Percentiles rank a stretch among this genome's conserved stretches.
phyloP scores from a whole-genome alignment of 2,797 vertebrate species.

The Threskiornis aethiopicus region DNA sequence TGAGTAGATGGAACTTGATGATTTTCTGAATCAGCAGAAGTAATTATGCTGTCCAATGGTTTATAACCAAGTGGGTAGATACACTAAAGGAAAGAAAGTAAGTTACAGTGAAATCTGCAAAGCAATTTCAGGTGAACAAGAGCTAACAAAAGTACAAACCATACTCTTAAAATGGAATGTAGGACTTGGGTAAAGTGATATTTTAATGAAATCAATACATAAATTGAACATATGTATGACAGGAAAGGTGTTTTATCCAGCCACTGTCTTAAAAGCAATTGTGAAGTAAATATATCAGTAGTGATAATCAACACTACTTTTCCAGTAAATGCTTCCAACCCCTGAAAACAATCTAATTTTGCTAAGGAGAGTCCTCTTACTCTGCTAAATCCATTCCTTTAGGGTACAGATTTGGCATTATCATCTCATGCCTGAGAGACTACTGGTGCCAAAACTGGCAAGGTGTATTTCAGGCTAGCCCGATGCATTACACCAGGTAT shows the following conservation, averaged over 20 bases:
- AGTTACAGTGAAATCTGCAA: conserved; percentile 19
- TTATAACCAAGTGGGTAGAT: conserved; percentile 92
- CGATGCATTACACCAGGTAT: not conserved
- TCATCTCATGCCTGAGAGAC: not conserved
- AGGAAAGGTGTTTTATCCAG: not conserved
- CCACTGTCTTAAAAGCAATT: not conserved
- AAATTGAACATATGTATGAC: not conserved
- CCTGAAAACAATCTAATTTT: not conserved
- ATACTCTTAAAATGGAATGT: not conserved
- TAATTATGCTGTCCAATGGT: conserved; percentile 84
- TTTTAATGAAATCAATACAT: not conserved
- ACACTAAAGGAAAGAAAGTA: conserved; percentile 80
- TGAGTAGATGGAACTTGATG: conserved; percentile 22
- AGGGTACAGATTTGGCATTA: not conserved
- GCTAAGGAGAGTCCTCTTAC: not conserved
- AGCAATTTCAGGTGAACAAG: not conserved
- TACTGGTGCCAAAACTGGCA: not conserved
- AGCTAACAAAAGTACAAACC: not conserved
- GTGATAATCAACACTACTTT: not conserved
- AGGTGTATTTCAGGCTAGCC: not conserved
- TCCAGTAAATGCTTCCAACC: not conserved
- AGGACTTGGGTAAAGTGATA: not conserved
- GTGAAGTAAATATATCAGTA: not conserved
- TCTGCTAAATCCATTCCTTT: not conserved
- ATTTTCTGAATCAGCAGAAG: conserved; percentile 68